phyloP scores from a whole-genome alignment of 2,113 vertebrate genomes.

The Mormyrus iriodes region DNA sequence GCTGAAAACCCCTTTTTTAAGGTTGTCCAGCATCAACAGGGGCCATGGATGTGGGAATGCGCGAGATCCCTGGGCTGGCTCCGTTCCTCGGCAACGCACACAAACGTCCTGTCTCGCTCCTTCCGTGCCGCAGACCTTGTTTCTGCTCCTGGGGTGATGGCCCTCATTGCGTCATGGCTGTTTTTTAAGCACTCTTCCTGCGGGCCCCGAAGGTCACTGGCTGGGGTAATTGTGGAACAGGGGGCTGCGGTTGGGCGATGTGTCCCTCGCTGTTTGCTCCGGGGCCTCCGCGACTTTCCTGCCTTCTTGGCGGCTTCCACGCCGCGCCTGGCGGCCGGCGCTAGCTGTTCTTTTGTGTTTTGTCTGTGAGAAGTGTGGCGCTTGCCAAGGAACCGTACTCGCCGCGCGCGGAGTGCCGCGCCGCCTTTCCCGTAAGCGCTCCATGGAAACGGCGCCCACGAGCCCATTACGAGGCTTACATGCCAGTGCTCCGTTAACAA shows the following conservation, averaged over 20 bases:
- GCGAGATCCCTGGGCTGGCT: not conserved
- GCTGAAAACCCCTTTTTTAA: not conserved
- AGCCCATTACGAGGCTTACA: conserved; percentile 5
- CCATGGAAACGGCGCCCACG: not conserved
- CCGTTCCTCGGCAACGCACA: not conserved
- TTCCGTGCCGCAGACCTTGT: conserved; percentile 2
- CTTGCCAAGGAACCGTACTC: not conserved
- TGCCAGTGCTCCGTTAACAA: conserved; percentile 1
- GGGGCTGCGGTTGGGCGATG: not conserved
- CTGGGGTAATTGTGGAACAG: not conserved
- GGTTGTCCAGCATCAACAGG: not conserved
- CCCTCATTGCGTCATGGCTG: conserved; percentile 9
- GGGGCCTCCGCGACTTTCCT: conserved; percentile 1
- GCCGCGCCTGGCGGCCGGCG: not conserved
- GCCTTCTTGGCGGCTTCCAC: not conserved
- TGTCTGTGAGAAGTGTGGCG: conserved; percentile 11
- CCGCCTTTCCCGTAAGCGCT: not conserved
- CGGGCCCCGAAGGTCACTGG: not conserved
- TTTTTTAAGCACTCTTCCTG: not conserved
- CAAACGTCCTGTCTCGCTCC: not conserved
- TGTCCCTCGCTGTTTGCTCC: conserved; percentile 12
- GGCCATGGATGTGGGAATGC: not conserved
- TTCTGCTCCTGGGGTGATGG: not conserved
- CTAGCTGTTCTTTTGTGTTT: conserved; percentile 19
- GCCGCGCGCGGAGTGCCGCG: not conserved